Base-by-base conservation (phyloP, 2,113 vertebrate species). In the Parotia lawesii region DNA sequence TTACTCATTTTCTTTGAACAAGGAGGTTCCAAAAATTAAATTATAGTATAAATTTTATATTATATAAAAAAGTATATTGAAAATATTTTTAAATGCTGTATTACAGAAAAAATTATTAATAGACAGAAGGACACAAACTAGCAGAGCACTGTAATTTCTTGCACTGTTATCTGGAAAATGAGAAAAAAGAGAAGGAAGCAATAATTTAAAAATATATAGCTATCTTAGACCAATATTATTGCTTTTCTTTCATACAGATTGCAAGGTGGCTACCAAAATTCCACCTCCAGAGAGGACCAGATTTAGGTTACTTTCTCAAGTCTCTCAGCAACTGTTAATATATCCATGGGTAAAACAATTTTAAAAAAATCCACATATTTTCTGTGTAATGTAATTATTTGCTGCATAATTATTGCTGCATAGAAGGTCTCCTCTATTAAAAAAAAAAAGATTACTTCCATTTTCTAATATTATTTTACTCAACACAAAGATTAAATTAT, bases 211-310 rank as follows among this genome's bases (percentile, higher is more conserved):
- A 22, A 15, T 4, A 29, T 8, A 27, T 2, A 18, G 3, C 9
- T 37, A 56, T 47, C 60, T 73, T 45, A 87, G 58, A 95, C 13
- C 9, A 73, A 10, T 6, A 38, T 5, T 23, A 89, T 2, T 27
- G 56, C 31, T 65, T 64, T 60, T 83, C 51, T 73, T 76, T 69
- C 54, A 92, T 57, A 53, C 1, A 1, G 15, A 73, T 10, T 10
- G 48, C 73, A 96, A 90, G 45, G 29, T 71, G 58, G 75, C 80
- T 87, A 95, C 67, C 47, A 85, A 93, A 95, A 94, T 81, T 67
- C 57, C 44, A 89, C 37, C 15, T 92, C 50, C 71, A 45, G 76
- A 90, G 10, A 81, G 33, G 73, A 83, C 2, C 2, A 67, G 27
- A 94, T 75, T 93, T 70, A 54, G 7, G 11, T 48, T 57, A 60